Evolutionary conservation across 2,888 invertebrate species (phyloP), one percentile per base, ranked within the genome.

Genomic region (Drepanosiphum platanoidis): DNA sequence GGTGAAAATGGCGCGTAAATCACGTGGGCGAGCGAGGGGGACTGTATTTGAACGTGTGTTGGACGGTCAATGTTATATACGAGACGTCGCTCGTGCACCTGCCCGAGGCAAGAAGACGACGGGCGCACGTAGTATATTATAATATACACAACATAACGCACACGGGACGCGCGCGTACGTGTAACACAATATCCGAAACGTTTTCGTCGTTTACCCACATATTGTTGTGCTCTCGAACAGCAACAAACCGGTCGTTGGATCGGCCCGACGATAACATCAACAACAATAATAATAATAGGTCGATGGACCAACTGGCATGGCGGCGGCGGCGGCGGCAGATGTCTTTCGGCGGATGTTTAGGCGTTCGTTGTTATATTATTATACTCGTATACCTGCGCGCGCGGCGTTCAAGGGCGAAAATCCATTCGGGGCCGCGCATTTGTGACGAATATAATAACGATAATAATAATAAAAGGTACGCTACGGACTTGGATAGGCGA

Each of bases 1-100:
- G 58, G 61, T 15, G 5, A 58, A 61, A 77, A 77, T 39, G 61
- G 61, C 39, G 61, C 61, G 77, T 61, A 39, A 77, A 39, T 5
- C 13, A 72, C 27, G 39, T 42, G n/a, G 8, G n/a, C n/a, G n/a
- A n/a, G n/a, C n/a, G n/a, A n/a, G n/a, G n/a, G n/a, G n/a, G n/a
- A n/a, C n/a, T n/a, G n/a, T n/a, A n/a, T n/a, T n/a, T n/a, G n/a
- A n/a, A n/a, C n/a, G n/a, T n/a, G n/a, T n/a, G n/a, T n/a, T n/a
- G 11, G 58, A n/a, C n/a, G 58, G 58, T 58, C 58, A 58, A 58
- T n/a, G n/a, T 58, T 58, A n/a, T n/a, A n/a, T n/a, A 58, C 58
- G 58, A 46, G 4, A 22, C 1, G 52, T 3, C 52, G n/a, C n/a
- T n/a, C n/a, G n/a, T 8, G 42, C 52, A 2, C 15, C 22, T 13